Base-by-base conservation (phyloP, 2,888 invertebrate species). In the Ramazzottius varieornatus region DNA sequence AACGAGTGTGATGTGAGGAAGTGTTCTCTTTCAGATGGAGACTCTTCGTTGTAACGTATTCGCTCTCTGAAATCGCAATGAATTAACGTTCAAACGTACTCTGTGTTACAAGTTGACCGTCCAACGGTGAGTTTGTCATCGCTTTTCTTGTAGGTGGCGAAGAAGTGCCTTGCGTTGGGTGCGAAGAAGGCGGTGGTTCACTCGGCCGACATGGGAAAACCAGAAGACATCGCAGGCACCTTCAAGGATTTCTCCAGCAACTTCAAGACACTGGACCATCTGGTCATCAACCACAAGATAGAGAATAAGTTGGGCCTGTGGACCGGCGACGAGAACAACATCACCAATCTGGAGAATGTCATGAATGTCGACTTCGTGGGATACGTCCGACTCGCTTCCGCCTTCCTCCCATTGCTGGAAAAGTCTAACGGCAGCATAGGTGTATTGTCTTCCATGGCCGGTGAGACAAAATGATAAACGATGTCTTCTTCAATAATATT, bases 291-390 rank as follows among this genome's bases (percentile, higher is more conserved):
- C 29, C 54, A 54, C 29, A 54, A 54, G 29, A 8, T 69, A 8
- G 66, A 68, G 1, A 70, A 70, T 8, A 68, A 70, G 4, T 70
- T 74, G n/a, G 71, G 72, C 0, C 54, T 69, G 29, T 75, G 73
- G 72, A 68, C 65, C 4, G 74, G 75, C 1, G 68, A 70, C 2
- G 40, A 16, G 0, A 67, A 71, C 2, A 72, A 74, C 68, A 67
- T 73, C 1, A 69, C 72, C 0, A 32, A 68, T 8, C 68, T 73
- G 2, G 68, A 71, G 34, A 68, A 69, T 13, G 29, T 54, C 24
- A n/a, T 73, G 13, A 71, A 72, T 33, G 71, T 74, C 33, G 75
- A 75, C 69, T 73, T 73, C 69, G 68, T 70, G 63, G 72, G 74
- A 0, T 75, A 74, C 66, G 72, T 74, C 16, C 70, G 73, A 67